Evolutionary conservation across 2,888 invertebrate species (phyloP).

Genomic region (Glyphotaelius pellucidus): DNA sequence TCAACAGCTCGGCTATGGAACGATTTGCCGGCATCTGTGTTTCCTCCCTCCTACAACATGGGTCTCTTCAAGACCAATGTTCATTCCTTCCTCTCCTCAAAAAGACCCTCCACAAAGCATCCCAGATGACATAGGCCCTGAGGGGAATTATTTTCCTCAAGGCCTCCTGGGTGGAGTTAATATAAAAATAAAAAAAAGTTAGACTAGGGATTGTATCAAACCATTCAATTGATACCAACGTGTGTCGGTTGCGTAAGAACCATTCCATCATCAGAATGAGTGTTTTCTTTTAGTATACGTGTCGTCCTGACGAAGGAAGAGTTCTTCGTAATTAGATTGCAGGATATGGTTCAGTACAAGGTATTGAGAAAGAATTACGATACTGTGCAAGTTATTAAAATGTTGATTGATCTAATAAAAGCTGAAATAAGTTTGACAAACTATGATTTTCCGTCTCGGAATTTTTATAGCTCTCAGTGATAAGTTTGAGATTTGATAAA

Average conservation of each 20-base stretch:
- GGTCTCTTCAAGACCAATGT: too few relatives aligned
- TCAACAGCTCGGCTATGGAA: too few relatives aligned
- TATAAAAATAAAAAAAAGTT: too few relatives aligned
- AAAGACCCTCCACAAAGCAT: too few relatives aligned
- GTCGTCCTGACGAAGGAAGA: not conserved
- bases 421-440: not conserved
- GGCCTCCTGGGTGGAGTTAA: too few relatives aligned
- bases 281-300: not conserved
- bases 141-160: too few relatives aligned
- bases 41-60: too few relatives aligned
- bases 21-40: too few relatives aligned
- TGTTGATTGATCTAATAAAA: not conserved
- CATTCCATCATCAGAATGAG: not conserved
- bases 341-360: not conserved
- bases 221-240: too few relatives aligned
- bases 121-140: too few relatives aligned
- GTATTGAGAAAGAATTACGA: not conserved
- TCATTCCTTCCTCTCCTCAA: too few relatives aligned
- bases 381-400: not conserved
- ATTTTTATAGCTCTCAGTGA: conserved; percentile 26
- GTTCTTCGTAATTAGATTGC: not conserved
- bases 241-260: not conserved
- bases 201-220: too few relatives aligned
- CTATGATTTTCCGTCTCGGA: conserved; percentile 12
- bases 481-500: conserved; percentile 31